Base-by-base conservation (phyloP, 2,888 invertebrate genomes). In the Subacronicta megacephala region DNA sequence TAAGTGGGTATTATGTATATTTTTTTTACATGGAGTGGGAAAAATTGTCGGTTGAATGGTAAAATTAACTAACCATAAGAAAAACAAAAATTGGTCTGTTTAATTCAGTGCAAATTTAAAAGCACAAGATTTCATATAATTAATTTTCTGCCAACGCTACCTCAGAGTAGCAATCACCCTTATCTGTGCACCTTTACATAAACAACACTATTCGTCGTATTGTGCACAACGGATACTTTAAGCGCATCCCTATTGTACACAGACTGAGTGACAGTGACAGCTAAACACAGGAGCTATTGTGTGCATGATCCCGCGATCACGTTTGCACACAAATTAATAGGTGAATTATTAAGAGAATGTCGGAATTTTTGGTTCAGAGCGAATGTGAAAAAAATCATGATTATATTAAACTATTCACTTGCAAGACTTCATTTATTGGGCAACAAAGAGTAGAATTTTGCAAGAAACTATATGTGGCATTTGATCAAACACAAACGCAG, bases 191-290 rank as follows among this genome's bases (percentile, higher is more conserved):
- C 82, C 82, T 84, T 77, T 79, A 70, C 68, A 82, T 75, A 83
- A 75, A 75, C 75, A 75, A 62, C 64, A 67, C 67, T 70, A 71
- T 70, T 75, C 53, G 62, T 40, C 37, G 41, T 68, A 85, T 88
- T 88, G 90, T 82, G 80, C 82, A 64, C 72, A 82, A 79, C 75
- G 77, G 76, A 77, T 80, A 83, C 80, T 81, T 77, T 82, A 84
- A 81, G 82, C 83, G 82, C 88, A 85, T 88, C 83, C 72, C 82
- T 73, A 82, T 85, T 89, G 88, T 89, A 67, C 46, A 31, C 72
- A 69, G 79, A 67, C 72, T 31, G 31, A 31, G 80, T 89, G 90
- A 31, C 31, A 90, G 83, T 90, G 90, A 90, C 90, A 83, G 84
- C 77, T 69, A 83, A 82, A 84, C 88, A 87, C 84, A 77, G 79